phyloP scores from a whole-genome alignment of 2,113 vertebrate species.

The Lonchura striata region DNA sequence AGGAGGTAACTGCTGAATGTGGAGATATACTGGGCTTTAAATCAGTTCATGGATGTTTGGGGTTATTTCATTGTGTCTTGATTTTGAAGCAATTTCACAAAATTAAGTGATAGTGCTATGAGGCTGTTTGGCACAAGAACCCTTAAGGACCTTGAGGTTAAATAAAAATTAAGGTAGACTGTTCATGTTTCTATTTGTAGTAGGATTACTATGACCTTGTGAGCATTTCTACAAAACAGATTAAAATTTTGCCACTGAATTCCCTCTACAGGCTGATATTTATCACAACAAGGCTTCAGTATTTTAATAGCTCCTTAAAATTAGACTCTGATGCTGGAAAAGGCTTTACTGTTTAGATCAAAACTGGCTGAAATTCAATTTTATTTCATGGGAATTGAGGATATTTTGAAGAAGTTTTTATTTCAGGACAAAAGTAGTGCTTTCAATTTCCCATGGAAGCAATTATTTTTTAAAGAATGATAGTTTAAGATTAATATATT shows the following conservation, averaged over 20 bases:
- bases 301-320: conserved; percentile 12
- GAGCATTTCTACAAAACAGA: not conserved
- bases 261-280: not conserved
- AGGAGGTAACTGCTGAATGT: not conserved
- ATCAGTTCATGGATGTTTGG: not conserved
- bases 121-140: not conserved
- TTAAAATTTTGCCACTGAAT: conserved; percentile 30
- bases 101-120: not conserved
- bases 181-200: not conserved
- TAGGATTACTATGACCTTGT: not conserved
- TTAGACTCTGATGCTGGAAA: not conserved
- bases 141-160: not conserved
- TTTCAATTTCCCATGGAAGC: not conserved
- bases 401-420: not conserved
- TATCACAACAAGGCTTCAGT: conserved; percentile 10
- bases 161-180: not conserved
- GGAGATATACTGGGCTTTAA: not conserved
- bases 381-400: not conserved
- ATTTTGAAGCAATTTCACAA: not conserved
- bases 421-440: not conserved
- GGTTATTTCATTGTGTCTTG: not conserved
- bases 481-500: not conserved
- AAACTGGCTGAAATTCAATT: not conserved
- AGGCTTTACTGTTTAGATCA: not conserved
- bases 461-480: accelerated